Base-by-base conservation (phyloP, 2,797 vertebrate species). In the Enteromius treurensis region DNA sequence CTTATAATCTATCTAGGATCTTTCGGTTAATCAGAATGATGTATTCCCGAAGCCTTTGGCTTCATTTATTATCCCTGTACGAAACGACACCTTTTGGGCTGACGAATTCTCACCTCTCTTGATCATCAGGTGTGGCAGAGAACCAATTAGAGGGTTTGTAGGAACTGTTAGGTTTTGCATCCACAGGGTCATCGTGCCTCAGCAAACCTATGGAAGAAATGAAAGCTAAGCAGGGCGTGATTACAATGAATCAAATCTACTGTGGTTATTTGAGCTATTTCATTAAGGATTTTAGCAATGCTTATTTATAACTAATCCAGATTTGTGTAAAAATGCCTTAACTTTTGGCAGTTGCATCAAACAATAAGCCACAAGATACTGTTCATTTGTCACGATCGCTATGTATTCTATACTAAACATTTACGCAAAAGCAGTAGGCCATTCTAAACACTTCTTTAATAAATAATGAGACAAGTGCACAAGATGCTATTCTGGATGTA, bases 141-240 rank as follows among this genome's bases (percentile, higher is more conserved):
- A 94, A 94, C 88, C 90, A 95, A 40, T 90, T 92, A 62, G 91
- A 11, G 1, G 90, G 88, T 45, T 77, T 90, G 86, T 92, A 93
- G 45, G 80, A 0, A 60, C 37, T 81, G 1, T 87, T 81, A 19
- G 78, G 19, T 37, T 87, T 85, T 0, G 89, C 53, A 0, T 1
- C 47, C 2, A 89, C 60, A 9, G 81, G 89, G 2, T 0, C 81
- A 7, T 95, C 94, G 17, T 94, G 93, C 87, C 93, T 93, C 90
- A 96, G 81, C 81, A 96, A 90, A 23, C 95, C 95, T 95, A 49
- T 17, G 64, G 64, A 0, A 74, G 4, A 82, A 83, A 45, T n/a
- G 14, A 23, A 83, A 64, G 4, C 42, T 60, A 21, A 68, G 5
- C 14, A 65, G 34, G 7, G 5, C 34, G 23, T 65, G 32, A 69